Evolutionary conservation across 2,113 vertebrate genomes (phyloP).

Genomic region (Tachycineta bicolor): DNA sequence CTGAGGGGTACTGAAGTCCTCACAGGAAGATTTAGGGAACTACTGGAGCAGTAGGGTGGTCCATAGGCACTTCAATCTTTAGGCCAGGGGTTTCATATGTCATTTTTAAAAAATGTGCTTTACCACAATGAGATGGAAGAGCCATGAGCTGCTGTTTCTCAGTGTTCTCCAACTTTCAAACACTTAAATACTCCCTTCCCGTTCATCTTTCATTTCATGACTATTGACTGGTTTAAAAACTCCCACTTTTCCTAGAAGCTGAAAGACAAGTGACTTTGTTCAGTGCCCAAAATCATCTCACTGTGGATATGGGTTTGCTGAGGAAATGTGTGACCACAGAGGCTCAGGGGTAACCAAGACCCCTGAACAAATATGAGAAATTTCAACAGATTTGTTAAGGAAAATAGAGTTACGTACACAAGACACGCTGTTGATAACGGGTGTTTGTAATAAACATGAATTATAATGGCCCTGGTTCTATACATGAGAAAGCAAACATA

Average conservation of each 20-base stretch:
- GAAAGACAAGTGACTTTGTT: neutral
- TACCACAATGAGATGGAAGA: conserved; percentile 22
- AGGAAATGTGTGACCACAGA: neutral
- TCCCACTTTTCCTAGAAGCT: neutral
- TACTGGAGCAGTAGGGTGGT: neutral
- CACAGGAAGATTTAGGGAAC: neutral
- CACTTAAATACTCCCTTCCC: neutral
- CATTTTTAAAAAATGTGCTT: conserved; percentile 9
- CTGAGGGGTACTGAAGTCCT: neutral
- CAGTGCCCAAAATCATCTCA: neutral
- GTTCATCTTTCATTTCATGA: neutral
- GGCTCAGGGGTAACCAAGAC: neutral
- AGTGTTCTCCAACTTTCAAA: neutral
- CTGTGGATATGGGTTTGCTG: neutral
- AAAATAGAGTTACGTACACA: neutral
- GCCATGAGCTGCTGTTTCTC: neutral
- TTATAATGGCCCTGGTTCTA: neutral
- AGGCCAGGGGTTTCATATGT: neutral
- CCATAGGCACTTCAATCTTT: neutral
- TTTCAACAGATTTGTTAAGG: neutral
- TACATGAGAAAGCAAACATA: neutral
- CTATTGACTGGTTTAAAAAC: neutral
- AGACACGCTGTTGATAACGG: neutral
- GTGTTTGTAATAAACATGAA: neutral
- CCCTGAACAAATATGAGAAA: neutral